phyloP scores from a whole-genome alignment of 2,113 vertebrate species.

The Propithecus coquereli region DNA sequence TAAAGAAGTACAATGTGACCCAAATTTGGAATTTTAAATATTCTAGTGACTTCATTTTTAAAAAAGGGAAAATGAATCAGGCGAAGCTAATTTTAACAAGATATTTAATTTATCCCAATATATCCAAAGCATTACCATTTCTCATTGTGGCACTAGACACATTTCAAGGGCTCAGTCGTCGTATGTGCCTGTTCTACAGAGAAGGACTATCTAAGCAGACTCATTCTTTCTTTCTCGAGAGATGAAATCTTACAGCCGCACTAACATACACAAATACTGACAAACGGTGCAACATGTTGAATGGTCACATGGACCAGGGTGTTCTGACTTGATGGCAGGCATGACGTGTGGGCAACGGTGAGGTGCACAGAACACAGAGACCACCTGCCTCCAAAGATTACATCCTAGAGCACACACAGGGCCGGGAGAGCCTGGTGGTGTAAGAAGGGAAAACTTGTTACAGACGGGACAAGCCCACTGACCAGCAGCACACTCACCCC shows the following conservation, averaged over 20 bases:
- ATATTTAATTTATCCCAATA: background rate
- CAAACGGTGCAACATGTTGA: background rate
- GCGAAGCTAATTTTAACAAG: background rate
- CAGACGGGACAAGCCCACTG: background rate
- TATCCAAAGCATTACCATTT: background rate
- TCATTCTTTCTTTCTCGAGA: background rate
- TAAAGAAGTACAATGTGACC: background rate
- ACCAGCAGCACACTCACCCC: background rate
- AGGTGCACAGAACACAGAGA: background rate
- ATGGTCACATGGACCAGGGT: no score
- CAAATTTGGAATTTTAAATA: background rate
- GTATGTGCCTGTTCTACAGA: background rate
- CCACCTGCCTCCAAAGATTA: no score
- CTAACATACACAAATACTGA: background rate
- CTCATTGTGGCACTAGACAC: background rate
- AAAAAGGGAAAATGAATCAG: background rate
- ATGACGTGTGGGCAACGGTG: background rate
- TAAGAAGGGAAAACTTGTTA: no score
- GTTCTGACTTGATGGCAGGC: background rate
- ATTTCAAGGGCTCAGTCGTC: background rate
- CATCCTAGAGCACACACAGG: background rate
- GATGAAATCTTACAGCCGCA: background rate
- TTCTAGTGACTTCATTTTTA: background rate
- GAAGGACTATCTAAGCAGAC: background rate
- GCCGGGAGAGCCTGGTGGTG: background rate